A percentile compares a stretch with the other conserved stretches of the same genome.
Conservation (phyloP, 2,113 vertebrate species). For the Taurulus bubalis region DNA sequence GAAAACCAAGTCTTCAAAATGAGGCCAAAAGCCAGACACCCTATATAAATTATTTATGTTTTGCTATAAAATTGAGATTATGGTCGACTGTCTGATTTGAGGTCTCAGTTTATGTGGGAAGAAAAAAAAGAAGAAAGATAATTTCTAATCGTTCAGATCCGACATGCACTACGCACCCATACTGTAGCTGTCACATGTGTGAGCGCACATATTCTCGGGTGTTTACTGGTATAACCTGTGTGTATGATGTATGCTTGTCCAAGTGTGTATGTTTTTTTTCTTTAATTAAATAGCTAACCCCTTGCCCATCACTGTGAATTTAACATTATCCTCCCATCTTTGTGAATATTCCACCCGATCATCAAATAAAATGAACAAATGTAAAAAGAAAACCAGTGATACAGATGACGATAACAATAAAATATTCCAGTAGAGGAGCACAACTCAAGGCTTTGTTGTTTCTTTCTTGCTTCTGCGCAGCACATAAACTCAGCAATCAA, state of each 20-base stretch:
- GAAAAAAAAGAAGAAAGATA: slow-evolving; percentile 13
- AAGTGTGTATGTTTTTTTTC: slow-evolving; percentile 45
- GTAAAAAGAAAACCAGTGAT: slow-evolving; percentile 82
- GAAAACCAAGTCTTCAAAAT: slow-evolving; percentile 25
- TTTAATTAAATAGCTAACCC: slow-evolving; percentile 76
- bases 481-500: not conserved
- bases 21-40: slow-evolving; percentile 16
- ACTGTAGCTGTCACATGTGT: slow-evolving; percentile 53
- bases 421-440: slow-evolving; percentile 85
- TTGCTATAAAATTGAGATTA: slow-evolving; percentile 50
- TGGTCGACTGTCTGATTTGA: slow-evolving; percentile 31
- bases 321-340: slow-evolving; percentile 80
- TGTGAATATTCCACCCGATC: slow-evolving; percentile 82
- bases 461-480: slow-evolving; percentile 40
- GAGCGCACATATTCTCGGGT: slow-evolving; percentile 48
- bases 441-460: slow-evolving; percentile 58
- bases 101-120: slow-evolving; percentile 38
- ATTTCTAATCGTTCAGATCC: slow-evolving; percentile 25
- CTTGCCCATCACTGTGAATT: slow-evolving; percentile 85
- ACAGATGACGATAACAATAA: slow-evolving; percentile 83
- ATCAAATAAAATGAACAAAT: slow-evolving; percentile 82
- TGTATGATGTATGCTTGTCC: slow-evolving; percentile 33
- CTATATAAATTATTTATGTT: slow-evolving; percentile 19
- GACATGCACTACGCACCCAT: slow-evolving; percentile 61
- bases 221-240: slow-evolving; percentile 55